Conservation (phyloP, 2,113 vertebrate genomes). For the Cyprinodon brontotheroides region DNA sequence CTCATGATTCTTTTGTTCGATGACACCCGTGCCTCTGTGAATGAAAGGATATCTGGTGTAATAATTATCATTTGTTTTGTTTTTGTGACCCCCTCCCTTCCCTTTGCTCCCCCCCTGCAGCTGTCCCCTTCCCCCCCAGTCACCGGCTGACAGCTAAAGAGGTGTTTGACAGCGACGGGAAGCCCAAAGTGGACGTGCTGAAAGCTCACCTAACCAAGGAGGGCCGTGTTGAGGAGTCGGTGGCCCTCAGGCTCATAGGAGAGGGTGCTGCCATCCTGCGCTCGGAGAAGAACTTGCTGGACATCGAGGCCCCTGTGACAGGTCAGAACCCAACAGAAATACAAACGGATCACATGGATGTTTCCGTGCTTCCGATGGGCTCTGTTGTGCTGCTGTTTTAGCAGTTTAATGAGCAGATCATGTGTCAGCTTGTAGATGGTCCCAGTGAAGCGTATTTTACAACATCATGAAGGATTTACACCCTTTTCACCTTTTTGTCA, state of each 20-base stretch:
- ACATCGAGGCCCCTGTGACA: constrained; percentile 98
- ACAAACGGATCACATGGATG: neutral
- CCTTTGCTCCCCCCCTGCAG: constrained; percentile 65
- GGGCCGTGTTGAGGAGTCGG: constrained; percentile 93
- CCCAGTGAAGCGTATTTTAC: too few species aligned
- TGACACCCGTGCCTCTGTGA: constrained; percentile 29
- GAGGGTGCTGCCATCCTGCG: constrained; percentile 95
- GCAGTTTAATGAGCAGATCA: neutral
- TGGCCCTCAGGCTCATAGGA: constrained; percentile 93
- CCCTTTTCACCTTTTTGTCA: too few species aligned
- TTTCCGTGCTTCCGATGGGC: neutral
- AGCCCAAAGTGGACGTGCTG: constrained; percentile 96
- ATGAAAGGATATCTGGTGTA: constrained; percentile 9
- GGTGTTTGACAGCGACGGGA: constrained; percentile 97
- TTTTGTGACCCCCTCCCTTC: constrained; percentile 3
- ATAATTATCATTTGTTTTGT: constrained; percentile 1
- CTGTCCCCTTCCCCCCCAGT: constrained; percentile 97
- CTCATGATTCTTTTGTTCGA: constrained; percentile 35
- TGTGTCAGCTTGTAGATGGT: too few species aligned
- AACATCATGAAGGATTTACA: too few species aligned
- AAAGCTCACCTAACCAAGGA: constrained; percentile 99
- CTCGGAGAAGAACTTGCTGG: constrained; percentile 95
- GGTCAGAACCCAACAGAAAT: constrained; percentile 73
- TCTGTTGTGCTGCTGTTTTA: neutral
- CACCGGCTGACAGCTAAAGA: constrained; percentile 97